Conservation (phyloP, 2,888 invertebrate genomes). For the Diarsia mendica region DNA sequence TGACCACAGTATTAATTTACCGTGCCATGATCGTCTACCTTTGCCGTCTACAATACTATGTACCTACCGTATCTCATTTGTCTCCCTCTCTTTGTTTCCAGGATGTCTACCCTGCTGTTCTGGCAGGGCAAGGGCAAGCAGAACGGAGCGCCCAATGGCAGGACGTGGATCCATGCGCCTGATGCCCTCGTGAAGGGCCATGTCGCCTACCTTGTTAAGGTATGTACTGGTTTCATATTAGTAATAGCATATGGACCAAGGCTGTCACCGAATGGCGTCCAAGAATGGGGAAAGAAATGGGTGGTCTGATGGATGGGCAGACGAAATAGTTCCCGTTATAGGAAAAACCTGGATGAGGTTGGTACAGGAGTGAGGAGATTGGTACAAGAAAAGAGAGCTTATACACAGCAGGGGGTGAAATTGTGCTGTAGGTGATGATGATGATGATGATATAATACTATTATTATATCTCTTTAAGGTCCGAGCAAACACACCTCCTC, state of each 20-base stretch:
- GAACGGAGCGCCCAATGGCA: conserved; percentile 85
- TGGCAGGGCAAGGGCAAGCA: conserved; percentile 91
- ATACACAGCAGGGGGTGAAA: no score
- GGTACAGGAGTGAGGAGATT: no score
- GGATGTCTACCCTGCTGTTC: conserved; percentile 92
- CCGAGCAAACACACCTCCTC: background rate
- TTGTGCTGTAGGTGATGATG: no score
- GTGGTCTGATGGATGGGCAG: no score
- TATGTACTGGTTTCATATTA: conserved; percentile 78
- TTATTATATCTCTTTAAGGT: background rate
- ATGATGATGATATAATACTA: no score
- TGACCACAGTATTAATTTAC: background rate
- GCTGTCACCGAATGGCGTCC: no score
- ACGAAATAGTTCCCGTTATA: no score
- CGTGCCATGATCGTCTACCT: no score
- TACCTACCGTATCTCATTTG: conserved; percentile 14
- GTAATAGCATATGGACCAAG: background rate
- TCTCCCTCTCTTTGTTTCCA: conserved; percentile 73
- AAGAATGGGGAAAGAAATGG: no score
- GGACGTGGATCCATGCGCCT: conserved; percentile 97
- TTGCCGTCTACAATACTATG: no score
- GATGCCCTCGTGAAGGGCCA: conserved; percentile 98
- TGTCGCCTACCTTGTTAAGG: conserved; percentile 99
- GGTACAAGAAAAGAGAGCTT: no score
- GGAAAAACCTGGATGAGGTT: no score